A percentile compares a stretch with the other conserved stretches of the same genome.
Conservation (phyloP, 2,113 vertebrate genomes). For the Anguilla japonica region DNA sequence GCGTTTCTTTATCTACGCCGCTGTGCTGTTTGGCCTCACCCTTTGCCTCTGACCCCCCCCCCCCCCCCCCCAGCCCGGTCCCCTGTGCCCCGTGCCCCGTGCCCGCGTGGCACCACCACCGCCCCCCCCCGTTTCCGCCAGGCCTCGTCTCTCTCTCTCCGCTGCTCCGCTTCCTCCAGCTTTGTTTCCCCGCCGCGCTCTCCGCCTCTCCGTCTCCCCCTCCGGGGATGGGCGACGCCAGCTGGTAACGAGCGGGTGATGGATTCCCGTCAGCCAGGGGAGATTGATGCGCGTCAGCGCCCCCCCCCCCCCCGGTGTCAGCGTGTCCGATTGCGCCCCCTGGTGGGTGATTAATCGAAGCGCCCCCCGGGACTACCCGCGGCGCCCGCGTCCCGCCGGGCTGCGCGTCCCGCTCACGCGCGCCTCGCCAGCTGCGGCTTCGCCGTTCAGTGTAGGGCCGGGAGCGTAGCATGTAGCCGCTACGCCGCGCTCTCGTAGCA, state of each 20-base stretch:
- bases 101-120: background rate
- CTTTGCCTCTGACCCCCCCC: too few relatives aligned
- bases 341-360: conserved; percentile 11
- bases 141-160: background rate
- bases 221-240: background rate
- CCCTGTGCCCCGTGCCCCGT: background rate
- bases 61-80: too few relatives aligned
- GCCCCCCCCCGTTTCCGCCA: background rate
- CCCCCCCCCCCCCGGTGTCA: background rate
- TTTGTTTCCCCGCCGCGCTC: too few relatives aligned
- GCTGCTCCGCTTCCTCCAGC: background rate
- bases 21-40: too few relatives aligned
- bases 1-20: too few relatives aligned
- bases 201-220: too few relatives aligned
- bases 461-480: background rate
- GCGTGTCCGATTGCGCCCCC: background rate
- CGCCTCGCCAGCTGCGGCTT: background rate
- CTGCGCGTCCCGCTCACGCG: background rate
- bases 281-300: background rate
- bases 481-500: background rate
- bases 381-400: background rate
- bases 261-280: conserved; percentile 10
- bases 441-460: too few relatives aligned
- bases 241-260: conserved; percentile 1
- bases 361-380: background rate